Evolutionary conservation across 2,113 vertebrate genomes (phyloP), one percentile per base, ranked within the genome.

Genomic region (Stigmatopora argus): DNA sequence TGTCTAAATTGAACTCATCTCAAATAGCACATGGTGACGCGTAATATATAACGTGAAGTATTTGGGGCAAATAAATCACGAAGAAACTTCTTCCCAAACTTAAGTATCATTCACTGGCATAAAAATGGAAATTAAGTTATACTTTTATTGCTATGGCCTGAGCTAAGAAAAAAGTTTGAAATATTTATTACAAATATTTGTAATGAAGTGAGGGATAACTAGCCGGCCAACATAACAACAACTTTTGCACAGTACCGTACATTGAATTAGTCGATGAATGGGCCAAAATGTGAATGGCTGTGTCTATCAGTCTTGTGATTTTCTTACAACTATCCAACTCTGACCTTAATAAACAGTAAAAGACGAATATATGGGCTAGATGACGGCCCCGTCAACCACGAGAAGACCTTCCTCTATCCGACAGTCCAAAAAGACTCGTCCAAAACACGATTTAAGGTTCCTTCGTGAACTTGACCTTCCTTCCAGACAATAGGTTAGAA

Each of bases 391-490:
- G 26, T 15, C 14, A 31, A 60, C 17, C 8, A n/a, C 41, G 1
- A 41, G 12, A 19, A 38, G 34, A 59, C 34, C 34, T 59, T 18
- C 2, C 26, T 6, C 12, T 11, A 61, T 14, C 13, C 14, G 2
- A 31, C 7, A 35, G 56, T 38, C 48, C 48, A 51, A 51, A 51
- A 17, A 26, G 13, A 19, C 21, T 45, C 44, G 59, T 61, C 38
- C 58, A 44, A 41, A 61, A 45, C 58, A 1, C n/a, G 35, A 21
- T 44, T 44, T 14, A 15, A 19, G 44, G n/a, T 45, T 17, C 48
- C 31, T 35, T 62, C 17, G 41, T 14, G 51, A 66, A 45, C 57
- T 75, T 77, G 51, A 80, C 70, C 67, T 66, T 34, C 79, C 53
- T 51, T 66, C 58, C 18, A 35, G 46, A 60, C 38, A 3, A 2